Base-by-base conservation (phyloP, 2,888 invertebrate genomes). In the Scaptomyza parva region DNA sequence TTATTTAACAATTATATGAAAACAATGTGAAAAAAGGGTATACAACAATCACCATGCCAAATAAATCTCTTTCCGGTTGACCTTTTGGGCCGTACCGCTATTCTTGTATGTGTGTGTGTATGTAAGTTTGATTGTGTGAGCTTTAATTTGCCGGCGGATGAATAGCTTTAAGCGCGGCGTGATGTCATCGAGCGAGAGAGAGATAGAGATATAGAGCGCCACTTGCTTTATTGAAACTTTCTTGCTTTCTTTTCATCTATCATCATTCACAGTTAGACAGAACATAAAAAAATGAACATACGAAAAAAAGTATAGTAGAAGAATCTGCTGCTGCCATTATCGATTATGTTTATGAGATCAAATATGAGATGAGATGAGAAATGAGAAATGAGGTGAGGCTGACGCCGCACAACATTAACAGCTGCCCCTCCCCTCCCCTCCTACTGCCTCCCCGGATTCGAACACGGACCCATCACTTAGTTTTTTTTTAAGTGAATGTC, bases 61-160 rank as follows among this genome's bases (percentile, higher is more conserved):
- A 48, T 3, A 11, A 35, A 33, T 14, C 11, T 22, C 35, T 35
- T 22, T 35, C 35, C 14, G 33, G 33, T 50, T 83, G 76, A 73
- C 73, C 62, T 78, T 78, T 63, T 30, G 33, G 11, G 33, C 7
- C n/a, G 37, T 5, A n/a, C 6, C 20, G 12, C 14, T 4, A 17
- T 37, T 8, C 52, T 35, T 28, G 51, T 30, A 22, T 43, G 8
- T 40, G 20, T 24, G 12, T 41, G 22, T 58, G 22, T 63, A 12
- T 28, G 20, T 35, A n/a, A 53, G 45, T 35, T 9, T 48, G 44
- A 37, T n/a, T 20, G 45, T 48, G 30, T 47, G 63, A 64, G 85
- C 77, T 77, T 82, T 67, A 77, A 82, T 79, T 78, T 68, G 80
- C 82, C 70, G 83, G 77, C 69, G 48, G 55, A 30, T 58, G 48